Base-by-base conservation (phyloP, 2,888 invertebrate genomes). In the Listrodromus nycthemerus region DNA sequence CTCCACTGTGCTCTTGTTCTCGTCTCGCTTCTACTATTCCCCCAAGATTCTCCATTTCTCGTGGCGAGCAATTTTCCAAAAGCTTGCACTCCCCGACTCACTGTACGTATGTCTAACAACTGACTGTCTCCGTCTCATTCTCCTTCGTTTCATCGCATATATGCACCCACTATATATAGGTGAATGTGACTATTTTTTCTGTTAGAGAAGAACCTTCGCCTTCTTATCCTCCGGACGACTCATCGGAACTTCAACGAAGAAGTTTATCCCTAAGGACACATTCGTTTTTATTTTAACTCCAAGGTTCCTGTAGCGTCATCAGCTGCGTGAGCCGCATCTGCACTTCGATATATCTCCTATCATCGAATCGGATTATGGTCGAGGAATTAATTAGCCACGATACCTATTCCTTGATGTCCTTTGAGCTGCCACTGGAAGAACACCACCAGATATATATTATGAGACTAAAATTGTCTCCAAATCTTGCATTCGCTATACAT, bases 1-100 rank as follows among this genome's bases (percentile, higher is more conserved):
- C 87, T 82, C 71, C 82, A 70, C 86, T 83, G 75, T 16, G 61
- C 86, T 85, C 84, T 80, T 71, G 78, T 81, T 75, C 61, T 61
- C 61, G 30, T 45, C 63, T 45, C 70, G 66, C 77, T 61, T 76
- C 61, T 27, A 73, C 37, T 66, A 61, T 52, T 69, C 21, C 7
- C n/a, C 21, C 55, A 48, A 73, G 71, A 30, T 69, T 55, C 21
- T 55, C 58, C 73, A 33, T 79, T 85, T 71, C 69, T 83, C 79
- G 73, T 58, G 33, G n/a, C 70, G 52, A 74, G 70, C 78, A 77
- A 86, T 82, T 86, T 84, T 86, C 80, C 65, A 50, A 80, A 80
- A 82, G 52, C 80, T 77, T 74, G 84, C 78, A 74, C 77, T 61
- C 76, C 63, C 71, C 79, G 70, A 71, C 37, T 41, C 16, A 21